These are phyloP conservation scores for Hippocampus abdominalis DNA, from an alignment of 2,113 vertebrate species.

Conservation along the genomic window DNA sequence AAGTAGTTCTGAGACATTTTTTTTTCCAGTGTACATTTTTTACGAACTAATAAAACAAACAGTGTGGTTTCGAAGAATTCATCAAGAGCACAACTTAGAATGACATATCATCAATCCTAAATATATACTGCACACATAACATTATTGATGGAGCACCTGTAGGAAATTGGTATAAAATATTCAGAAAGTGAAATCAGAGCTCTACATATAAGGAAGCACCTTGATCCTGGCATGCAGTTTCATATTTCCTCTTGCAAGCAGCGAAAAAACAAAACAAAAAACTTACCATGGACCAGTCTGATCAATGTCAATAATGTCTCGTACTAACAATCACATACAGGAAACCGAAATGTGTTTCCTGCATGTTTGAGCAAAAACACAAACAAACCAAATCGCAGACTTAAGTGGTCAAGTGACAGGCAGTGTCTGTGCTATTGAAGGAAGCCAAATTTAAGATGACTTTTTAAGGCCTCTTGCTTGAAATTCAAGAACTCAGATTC, in stretches of 20 bases:
- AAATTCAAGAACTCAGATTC: not conserved
- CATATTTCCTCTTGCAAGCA: constrained; percentile 22
- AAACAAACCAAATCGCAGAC: not conserved
- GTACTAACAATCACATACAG: constrained; percentile 41
- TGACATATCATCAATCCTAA: not conserved
- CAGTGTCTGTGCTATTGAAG: not conserved
- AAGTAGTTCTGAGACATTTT: too few species aligned
- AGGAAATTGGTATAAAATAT: not conserved
- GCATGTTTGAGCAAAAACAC: constrained; percentile 34
- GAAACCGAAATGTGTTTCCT: constrained; percentile 75
- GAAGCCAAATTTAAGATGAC: not conserved
- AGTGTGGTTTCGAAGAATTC: too few species aligned
- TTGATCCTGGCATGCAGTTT: constrained; percentile 25
- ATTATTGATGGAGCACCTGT: not conserved
- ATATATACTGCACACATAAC: not conserved
- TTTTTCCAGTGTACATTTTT: too few species aligned
- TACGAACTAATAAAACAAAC: too few species aligned
- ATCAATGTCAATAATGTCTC: constrained; percentile 28
- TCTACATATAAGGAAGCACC: constrained; percentile 37
- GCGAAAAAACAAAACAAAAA: constrained; percentile 5
- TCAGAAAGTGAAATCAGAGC: constrained; percentile 20
- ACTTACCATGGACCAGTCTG: constrained; percentile 24
- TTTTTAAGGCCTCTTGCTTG: not conserved
- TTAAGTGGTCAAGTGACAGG: not conserved
- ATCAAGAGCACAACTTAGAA: too few species aligned